Conservation (phyloP, 2,888 invertebrate species). For the Hartigia nigra region DNA sequence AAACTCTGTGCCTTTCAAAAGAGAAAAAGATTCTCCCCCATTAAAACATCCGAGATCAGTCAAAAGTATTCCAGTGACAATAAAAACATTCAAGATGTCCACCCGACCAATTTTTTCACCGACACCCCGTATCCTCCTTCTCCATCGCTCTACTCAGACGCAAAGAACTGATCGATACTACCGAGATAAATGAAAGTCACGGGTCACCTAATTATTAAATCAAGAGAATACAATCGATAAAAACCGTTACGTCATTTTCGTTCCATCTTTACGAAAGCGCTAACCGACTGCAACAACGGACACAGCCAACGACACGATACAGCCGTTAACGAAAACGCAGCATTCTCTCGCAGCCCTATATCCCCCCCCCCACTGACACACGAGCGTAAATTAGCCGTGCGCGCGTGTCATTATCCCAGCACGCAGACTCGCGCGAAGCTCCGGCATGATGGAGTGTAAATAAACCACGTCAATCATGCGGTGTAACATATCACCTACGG, state of each 20-base stretch:
- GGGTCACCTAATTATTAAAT: background rate
- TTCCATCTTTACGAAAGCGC: background rate
- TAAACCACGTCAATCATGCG: constrained; percentile 9
- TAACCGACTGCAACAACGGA: background rate
- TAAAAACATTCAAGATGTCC: background rate
- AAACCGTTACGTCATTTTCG: too few relatives aligned
- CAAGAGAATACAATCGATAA: background rate
- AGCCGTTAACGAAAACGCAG: background rate
- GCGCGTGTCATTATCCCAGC: constrained; percentile 5
- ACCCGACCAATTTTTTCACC: background rate
- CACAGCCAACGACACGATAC: background rate
- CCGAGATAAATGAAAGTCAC: background rate
- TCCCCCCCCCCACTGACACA: background rate
- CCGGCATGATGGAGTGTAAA: constrained; percentile 7
- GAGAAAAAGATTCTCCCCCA: background rate
- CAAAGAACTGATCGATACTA: background rate
- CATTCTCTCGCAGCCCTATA: background rate
- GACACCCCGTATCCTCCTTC: too few relatives aligned
- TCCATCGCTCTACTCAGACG: background rate
- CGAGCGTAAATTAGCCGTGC: constrained; percentile 1
- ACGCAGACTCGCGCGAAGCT: constrained; percentile 2
- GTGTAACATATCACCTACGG: constrained; percentile 10
- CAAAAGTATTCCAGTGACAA: background rate
- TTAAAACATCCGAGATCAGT: background rate
- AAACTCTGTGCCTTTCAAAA: background rate